Conservation (phyloP, 2,797 vertebrate genomes). For the Myotis pilosus region DNA sequence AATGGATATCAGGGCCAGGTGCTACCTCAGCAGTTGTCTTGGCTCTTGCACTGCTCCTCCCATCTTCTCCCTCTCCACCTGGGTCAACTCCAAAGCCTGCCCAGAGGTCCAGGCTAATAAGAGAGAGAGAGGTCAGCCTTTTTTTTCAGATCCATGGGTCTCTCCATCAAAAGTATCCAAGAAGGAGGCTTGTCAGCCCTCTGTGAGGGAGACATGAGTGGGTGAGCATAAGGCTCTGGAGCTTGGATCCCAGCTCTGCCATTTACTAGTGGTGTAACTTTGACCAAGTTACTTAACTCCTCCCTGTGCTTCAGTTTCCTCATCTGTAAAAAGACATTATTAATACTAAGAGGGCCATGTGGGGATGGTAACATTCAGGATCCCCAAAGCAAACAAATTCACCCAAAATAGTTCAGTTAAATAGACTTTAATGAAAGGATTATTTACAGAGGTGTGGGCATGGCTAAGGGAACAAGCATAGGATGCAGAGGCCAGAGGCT, state of each 20-base stretch:
- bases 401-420: neutral
- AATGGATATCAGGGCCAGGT: neutral
- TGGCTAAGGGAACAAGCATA: neutral
- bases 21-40: fast-evolving
- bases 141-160: neutral
- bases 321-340: neutral
- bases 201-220: neutral
- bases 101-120: too few species aligned
- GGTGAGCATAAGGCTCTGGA: neutral
- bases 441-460: neutral
- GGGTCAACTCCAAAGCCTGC: too few species aligned
- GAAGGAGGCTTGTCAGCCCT: neutral
- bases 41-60: neutral
- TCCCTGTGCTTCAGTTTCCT: neutral
- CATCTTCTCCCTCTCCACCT: neutral
- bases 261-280: neutral
- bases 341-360: neutral
- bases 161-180: neutral
- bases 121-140: neutral
- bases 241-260: neutral
- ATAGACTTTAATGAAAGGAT: neutral
- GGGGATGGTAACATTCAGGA: neutral
- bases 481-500: neutral
- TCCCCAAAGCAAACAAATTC: neutral
- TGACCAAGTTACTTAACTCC: neutral